phyloP scores from a whole-genome alignment of 2,797 vertebrate species.

The Etheostoma nigrum region DNA sequence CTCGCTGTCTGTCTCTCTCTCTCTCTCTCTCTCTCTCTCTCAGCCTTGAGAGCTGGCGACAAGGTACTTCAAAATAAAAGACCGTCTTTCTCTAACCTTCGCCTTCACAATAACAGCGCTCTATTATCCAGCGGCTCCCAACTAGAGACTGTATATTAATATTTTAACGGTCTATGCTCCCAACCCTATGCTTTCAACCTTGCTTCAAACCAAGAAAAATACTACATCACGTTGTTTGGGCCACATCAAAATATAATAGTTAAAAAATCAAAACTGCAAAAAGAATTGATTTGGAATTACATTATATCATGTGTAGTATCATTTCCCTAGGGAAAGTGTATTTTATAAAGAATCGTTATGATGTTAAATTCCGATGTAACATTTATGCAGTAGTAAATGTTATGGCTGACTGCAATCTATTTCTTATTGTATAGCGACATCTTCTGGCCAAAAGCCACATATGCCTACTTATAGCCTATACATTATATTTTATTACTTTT shows the following conservation, averaged over 20 bases:
- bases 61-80: constrained; percentile 71
- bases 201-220: too few species aligned
- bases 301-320: background rate
- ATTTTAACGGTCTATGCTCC: too few species aligned
- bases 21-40: background rate
- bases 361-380: background rate
- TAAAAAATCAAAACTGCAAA: background rate
- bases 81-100: background rate
- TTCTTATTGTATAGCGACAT: constrained; percentile 59
- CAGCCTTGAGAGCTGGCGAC: constrained; percentile 11
- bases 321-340: background rate
- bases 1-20: background rate
- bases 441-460: constrained; percentile 55
- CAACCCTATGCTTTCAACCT: too few species aligned
- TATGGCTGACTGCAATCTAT: background rate
- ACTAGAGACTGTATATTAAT: too few species aligned
- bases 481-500: too few species aligned
- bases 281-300: background rate
- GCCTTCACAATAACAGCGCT: too few species aligned
- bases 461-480: background rate
- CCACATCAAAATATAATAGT: background rate
- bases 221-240: background rate
- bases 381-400: constrained; percentile 1
- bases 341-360: background rate
- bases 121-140: too few species aligned